These are phyloP conservation scores for Oryctes rhinoceros DNA, from an alignment of 1,140 invertebrate genomes.

Conservation along the genomic window DNA sequence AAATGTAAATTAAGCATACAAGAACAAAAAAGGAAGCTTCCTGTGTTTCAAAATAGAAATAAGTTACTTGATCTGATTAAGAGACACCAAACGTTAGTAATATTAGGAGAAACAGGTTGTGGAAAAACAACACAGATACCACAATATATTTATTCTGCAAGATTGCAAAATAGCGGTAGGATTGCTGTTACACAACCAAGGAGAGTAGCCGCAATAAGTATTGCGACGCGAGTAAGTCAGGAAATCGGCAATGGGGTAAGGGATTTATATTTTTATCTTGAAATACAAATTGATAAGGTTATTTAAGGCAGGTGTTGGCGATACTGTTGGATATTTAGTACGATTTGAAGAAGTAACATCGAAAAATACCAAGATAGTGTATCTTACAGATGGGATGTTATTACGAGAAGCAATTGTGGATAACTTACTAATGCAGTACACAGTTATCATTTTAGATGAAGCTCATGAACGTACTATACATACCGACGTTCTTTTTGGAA, in stretches of 20 bases:
- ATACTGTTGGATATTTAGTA: slow-evolving; percentile 87
- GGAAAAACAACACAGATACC: slow-evolving; percentile 94
- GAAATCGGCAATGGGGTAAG: slow-evolving; percentile 68
- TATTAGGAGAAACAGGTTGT: slow-evolving; percentile 90
- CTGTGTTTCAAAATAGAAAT: slow-evolving; percentile 63
- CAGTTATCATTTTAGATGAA: slow-evolving; percentile 93
- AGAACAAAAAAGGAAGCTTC: slow-evolving; percentile 64
- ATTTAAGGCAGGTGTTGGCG: slow-evolving; percentile 66
- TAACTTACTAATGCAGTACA: slow-evolving; percentile 77
- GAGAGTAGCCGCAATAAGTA: slow-evolving; percentile 89
- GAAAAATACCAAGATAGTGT: slow-evolving; percentile 82
- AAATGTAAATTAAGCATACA: slow-evolving; percentile 60
- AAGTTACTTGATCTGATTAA: slow-evolving; percentile 67
- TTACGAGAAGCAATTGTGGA: slow-evolving; percentile 86
- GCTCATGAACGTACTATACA: slow-evolving; percentile 96
- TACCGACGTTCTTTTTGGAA: slow-evolving; percentile 91
- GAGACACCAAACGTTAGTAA: slow-evolving; percentile 70
- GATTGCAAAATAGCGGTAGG: slow-evolving; percentile 66
- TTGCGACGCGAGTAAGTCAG: slow-evolving; percentile 86
- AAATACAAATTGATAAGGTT: slow-evolving; percentile 42
- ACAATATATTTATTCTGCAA: slow-evolving; percentile 74
- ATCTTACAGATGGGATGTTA: slow-evolving; percentile 95
- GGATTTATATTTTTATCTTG: slow-evolving; percentile 14
- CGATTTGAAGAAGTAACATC: slow-evolving; percentile 90
- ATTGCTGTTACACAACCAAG: slow-evolving; percentile 90